Evolutionary conservation across 2,888 invertebrate species (phyloP).

Genomic region (Lepidochrysops patricia): DNA sequence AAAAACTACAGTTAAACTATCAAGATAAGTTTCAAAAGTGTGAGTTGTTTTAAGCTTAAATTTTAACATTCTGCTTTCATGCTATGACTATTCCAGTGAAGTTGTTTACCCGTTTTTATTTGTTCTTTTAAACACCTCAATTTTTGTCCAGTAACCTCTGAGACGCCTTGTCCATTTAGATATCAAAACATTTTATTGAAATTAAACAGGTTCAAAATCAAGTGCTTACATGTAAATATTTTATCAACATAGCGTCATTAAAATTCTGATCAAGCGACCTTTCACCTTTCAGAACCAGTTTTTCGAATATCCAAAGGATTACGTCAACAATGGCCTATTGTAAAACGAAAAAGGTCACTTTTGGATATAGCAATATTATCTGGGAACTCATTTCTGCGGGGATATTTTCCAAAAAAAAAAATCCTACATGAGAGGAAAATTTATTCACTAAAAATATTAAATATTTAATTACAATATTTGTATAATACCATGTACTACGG

Average conservation of each 20-base stretch:
- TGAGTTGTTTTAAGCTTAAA: too few species aligned
- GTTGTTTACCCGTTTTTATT: too few species aligned
- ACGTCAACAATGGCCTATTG: not conserved
- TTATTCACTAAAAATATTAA: not conserved
- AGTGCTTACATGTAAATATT: too few species aligned
- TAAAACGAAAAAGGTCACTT: not conserved
- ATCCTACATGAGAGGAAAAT: too few species aligned
- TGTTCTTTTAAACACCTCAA: too few species aligned
- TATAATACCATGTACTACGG: not conserved
- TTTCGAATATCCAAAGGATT: not conserved
- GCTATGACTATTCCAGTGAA: too few species aligned
- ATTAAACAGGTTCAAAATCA: not conserved
- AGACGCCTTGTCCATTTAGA: not conserved
- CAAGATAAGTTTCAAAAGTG: too few species aligned
- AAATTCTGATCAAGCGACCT: not conserved
- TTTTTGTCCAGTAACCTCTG: not conserved
- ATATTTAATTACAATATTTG: not conserved
- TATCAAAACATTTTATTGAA: not conserved
- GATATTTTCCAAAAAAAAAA: too few species aligned
- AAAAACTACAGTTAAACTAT: too few species aligned
- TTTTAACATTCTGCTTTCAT: too few species aligned
- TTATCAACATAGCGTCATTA: not conserved
- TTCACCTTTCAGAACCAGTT: not conserved
- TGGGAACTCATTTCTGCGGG: not conserved
- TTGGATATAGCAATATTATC: not conserved